Evolutionary conservation across 2,888 invertebrate species (phyloP).

Genomic region (Brassicogethes aeneus): DNA sequence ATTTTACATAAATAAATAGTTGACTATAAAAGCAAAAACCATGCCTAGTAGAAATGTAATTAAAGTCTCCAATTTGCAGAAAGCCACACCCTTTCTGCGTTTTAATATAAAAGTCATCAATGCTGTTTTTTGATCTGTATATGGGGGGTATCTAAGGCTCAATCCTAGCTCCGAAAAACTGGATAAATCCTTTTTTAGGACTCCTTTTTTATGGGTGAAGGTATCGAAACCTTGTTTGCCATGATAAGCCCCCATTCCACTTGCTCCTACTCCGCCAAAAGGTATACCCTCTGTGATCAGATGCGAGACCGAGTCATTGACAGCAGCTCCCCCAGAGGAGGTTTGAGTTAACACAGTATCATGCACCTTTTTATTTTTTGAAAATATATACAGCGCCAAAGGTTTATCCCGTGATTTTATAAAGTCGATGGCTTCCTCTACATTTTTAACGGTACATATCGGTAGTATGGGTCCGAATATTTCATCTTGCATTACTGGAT

Average conservation of each 20-base stretch:
- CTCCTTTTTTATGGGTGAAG: slow-evolving; percentile 86
- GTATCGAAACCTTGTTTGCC: slow-evolving; percentile 86
- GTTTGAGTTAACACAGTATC: slow-evolving; percentile 56
- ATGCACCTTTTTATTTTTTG: slow-evolving; percentile 49
- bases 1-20: too few relatives aligned
- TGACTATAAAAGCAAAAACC: too few relatives aligned
- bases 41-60: too few relatives aligned
- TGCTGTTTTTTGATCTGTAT: slow-evolving; percentile 61
- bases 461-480: slow-evolving; percentile 97
- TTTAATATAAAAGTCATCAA: too few relatives aligned
- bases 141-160: slow-evolving; percentile 73
- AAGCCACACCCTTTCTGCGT: too few relatives aligned
- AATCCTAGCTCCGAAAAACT: slow-evolving; percentile 58
- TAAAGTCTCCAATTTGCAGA: too few relatives aligned
- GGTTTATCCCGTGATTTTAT: slow-evolving; percentile 88
- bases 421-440: slow-evolving; percentile 86
- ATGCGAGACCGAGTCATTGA: slow-evolving; percentile 85
- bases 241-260: slow-evolving; percentile 93
- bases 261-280: slow-evolving; percentile 93
- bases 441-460: slow-evolving; percentile 70
- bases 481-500: slow-evolving; percentile 92
- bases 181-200: slow-evolving; percentile 61
- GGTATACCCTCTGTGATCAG: slow-evolving; percentile 83
- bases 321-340: slow-evolving; percentile 67
- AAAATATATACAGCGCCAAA: slow-evolving; percentile 81